phyloP scores from a whole-genome alignment of 2,113 vertebrate genomes.

The Rhabdornis inornatus region DNA sequence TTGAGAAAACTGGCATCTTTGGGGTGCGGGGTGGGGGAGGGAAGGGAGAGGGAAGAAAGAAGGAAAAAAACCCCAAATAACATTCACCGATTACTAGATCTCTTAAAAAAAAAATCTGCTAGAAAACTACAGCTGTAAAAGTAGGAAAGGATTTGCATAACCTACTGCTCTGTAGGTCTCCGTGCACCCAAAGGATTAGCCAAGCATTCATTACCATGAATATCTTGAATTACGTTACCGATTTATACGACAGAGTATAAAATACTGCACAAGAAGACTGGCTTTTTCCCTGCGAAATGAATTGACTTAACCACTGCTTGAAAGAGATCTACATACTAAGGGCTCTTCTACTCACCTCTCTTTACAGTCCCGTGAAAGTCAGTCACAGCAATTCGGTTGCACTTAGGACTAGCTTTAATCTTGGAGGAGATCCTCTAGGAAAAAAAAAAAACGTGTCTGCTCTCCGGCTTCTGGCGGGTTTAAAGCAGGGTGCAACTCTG shows the following conservation, averaged over 20 bases:
- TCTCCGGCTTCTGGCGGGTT: slow-evolving; percentile 46
- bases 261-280: slow-evolving; percentile 49
- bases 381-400: slow-evolving; percentile 60
- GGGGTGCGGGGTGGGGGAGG: neutral
- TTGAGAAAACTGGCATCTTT: slow-evolving; percentile 35
- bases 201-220: slow-evolving; percentile 65
- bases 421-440: slow-evolving; percentile 71
- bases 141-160: slow-evolving; percentile 68
- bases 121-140: slow-evolving; percentile 64
- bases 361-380: slow-evolving; percentile 68
- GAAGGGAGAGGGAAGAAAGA: neutral
- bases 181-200: slow-evolving; percentile 67
- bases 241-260: slow-evolving; percentile 68
- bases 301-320: slow-evolving; percentile 51
- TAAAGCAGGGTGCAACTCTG: slow-evolving; percentile 59
- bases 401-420: slow-evolving; percentile 68
- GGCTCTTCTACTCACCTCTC: slow-evolving; percentile 76
- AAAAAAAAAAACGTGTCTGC: neutral
- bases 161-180: slow-evolving; percentile 69
- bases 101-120: slow-evolving; percentile 28
- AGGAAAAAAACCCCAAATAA: neutral
- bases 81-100: slow-evolving; percentile 16
- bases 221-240: slow-evolving; percentile 67
- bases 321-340: slow-evolving; percentile 63
- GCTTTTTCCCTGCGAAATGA: slow-evolving; percentile 43